Conservation (phyloP, 2,113 vertebrate species). For the Notarius lentiginosus region DNA sequence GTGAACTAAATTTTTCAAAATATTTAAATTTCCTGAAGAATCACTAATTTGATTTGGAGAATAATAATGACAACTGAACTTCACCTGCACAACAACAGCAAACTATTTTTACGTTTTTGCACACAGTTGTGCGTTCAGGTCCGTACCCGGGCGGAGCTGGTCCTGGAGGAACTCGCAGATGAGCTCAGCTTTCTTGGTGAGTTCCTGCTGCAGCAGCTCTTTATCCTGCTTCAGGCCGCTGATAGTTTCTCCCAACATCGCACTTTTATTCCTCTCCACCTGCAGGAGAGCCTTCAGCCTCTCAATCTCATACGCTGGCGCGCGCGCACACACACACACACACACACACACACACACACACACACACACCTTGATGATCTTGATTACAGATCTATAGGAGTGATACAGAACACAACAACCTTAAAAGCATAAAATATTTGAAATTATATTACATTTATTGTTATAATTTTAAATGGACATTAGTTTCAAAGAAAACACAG, state of each 20-base stretch:
- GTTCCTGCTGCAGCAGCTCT: constrained; percentile 66
- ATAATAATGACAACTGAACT: neutral
- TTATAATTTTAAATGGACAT: neutral
- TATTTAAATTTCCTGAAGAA: neutral
- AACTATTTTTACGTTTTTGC: too few species aligned
- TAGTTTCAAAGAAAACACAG: neutral
- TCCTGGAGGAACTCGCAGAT: constrained; percentile 70
- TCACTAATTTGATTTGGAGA: neutral
- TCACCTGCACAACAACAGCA: neutral
- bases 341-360: constrained; percentile 11
- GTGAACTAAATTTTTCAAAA: neutral
- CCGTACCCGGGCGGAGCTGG: constrained; percentile 61
- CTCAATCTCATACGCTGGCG: constrained; percentile 59
- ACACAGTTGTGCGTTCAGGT: neutral
- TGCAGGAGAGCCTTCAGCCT: constrained; percentile 57
- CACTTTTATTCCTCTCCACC: constrained; percentile 59
- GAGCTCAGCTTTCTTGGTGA: constrained; percentile 66
- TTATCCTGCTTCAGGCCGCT: constrained; percentile 67
- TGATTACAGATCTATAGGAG: neutral
- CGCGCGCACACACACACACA: constrained; percentile 29
- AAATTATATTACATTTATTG: neutral
- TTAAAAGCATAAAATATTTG: neutral
- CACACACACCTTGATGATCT: neutral
- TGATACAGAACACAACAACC: neutral
- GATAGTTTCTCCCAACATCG: constrained; percentile 63